Conservation (phyloP, 2,797 vertebrate genomes). For the Poecilia picta region DNA sequence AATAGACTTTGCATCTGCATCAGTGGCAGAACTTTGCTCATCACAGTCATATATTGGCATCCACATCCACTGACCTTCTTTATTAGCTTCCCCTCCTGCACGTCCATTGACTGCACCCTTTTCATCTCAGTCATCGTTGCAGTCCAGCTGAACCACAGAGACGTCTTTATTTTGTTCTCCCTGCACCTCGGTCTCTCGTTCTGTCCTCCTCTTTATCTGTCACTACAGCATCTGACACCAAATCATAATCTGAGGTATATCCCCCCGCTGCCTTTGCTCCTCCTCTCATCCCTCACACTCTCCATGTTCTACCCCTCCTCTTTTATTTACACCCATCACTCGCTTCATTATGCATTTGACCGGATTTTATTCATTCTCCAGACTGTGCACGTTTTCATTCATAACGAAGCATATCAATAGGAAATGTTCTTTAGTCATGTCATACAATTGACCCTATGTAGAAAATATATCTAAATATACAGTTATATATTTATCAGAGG, state of each 20-base stretch:
- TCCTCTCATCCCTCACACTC: conserved; percentile 56
- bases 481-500: conserved; percentile 1
- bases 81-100: conserved; percentile 72
- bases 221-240: conserved; percentile 63
- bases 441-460: background rate
- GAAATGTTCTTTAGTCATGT: background rate
- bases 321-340: conserved; percentile 47
- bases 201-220: conserved; percentile 61
- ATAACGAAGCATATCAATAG: background rate
- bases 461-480: background rate
- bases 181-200: conserved; percentile 41
- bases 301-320: conserved; percentile 43
- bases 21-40: conserved; percentile 8
- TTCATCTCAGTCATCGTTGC: conserved; percentile 70
- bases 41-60: conserved; percentile 14
- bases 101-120: conserved; percentile 65
- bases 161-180: conserved; percentile 34
- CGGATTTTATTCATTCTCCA: background rate
- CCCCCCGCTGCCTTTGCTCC: conserved; percentile 61
- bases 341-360: conserved; percentile 27
- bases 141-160: conserved; percentile 54
- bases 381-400: conserved; percentile 1
- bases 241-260: conserved; percentile 72
- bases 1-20: conserved; percentile 8
- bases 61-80: conserved; percentile 76